phyloP scores from a whole-genome alignment of 2,888 invertebrate genomes.

The Dryadula phaetusa region DNA sequence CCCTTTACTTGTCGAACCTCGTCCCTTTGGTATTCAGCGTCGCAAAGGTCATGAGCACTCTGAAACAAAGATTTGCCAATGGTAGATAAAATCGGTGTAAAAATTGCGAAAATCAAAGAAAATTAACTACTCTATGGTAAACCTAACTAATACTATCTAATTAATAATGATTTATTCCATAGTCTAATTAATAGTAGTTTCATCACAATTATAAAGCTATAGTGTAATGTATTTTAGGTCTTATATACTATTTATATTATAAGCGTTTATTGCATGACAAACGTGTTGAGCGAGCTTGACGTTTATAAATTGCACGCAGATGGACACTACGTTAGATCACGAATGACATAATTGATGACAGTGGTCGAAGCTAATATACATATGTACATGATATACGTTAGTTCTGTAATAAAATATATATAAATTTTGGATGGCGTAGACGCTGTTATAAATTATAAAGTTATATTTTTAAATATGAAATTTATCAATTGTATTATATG shows the following conservation, averaged over 20 bases:
- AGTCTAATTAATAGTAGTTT: slow-evolving; percentile 33
- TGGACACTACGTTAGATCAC: slow-evolving; percentile 37
- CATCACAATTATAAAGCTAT: slow-evolving; percentile 11
- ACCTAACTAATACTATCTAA: slow-evolving; percentile 6
- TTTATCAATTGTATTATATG: too few species aligned
- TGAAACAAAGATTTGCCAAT: too few species aligned
- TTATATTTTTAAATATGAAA: too few species aligned
- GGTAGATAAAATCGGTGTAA: too few species aligned
- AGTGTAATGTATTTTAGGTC: slow-evolving; percentile 24
- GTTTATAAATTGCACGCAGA: slow-evolving; percentile 39
- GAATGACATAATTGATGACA: slow-evolving; percentile 37
- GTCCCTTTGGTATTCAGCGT: too few species aligned
- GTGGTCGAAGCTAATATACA: slow-evolving; percentile 26
- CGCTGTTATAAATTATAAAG: too few species aligned
- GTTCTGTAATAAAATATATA: too few species aligned
- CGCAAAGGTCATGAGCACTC: too few species aligned
- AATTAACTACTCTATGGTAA: background rate
- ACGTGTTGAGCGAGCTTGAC: slow-evolving; percentile 28
- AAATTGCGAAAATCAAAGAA: too few species aligned
- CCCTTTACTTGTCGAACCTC: too few species aligned
- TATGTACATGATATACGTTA: background rate
- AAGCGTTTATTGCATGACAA: slow-evolving; percentile 27
- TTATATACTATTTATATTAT: slow-evolving; percentile 1
- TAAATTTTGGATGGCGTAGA: too few species aligned
- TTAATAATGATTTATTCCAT: slow-evolving; percentile 30